Evolutionary conservation across 2,797 vertebrate genomes (phyloP).

Genomic region (Coendou prehensilis): DNA sequence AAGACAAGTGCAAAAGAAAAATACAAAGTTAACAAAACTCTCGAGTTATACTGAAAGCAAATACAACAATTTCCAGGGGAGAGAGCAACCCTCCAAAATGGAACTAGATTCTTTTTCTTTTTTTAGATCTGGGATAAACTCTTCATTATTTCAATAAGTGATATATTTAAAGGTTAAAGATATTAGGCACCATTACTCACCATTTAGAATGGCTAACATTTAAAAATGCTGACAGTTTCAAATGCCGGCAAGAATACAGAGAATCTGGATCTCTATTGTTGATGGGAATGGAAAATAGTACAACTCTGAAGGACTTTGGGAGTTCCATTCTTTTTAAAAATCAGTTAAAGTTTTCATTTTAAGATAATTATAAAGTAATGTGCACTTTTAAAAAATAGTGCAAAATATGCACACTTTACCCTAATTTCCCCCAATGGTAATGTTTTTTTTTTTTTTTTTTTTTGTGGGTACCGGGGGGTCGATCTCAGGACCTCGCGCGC

Average conservation of each 20-base stretch:
- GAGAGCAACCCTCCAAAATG: not conserved
- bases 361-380: not conserved
- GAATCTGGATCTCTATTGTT: not conserved
- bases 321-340: not conserved
- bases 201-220: not conserved
- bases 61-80: not conserved
- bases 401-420: not conserved
- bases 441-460: too few species aligned
- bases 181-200: not conserved
- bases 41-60: not conserved
- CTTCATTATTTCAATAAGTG: not conserved
- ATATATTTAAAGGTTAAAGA: conserved; percentile 24
- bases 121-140: not conserved
- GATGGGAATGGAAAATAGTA: not conserved
- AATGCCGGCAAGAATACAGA: not conserved
- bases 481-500: too few species aligned
- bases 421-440: not conserved
- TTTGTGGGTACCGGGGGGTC: too few species aligned
- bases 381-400: not conserved
- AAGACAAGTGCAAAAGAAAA: not conserved
- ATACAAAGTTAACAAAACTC: not conserved
- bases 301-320: not conserved
- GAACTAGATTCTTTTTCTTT: not conserved
- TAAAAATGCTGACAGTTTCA: not conserved
- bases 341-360: not conserved